A percentile compares a stretch with the other conserved stretches of the same genome.
phyloP scores from a whole-genome alignment of 2,888 invertebrate species.

The Embidobia sp. region DNA sequence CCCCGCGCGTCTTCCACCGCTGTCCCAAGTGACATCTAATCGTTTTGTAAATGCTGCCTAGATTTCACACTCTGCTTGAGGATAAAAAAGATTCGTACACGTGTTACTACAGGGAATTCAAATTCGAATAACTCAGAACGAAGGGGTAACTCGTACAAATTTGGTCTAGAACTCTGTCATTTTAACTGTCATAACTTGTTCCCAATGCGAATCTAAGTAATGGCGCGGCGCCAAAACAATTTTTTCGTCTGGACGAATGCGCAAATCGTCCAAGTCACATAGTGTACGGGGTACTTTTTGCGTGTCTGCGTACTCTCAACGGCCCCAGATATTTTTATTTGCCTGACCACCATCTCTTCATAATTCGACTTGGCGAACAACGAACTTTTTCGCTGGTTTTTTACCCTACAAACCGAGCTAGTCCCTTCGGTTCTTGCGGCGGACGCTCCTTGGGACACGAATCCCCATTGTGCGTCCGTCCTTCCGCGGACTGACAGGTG shows the following conservation, averaged over 20 bases:
- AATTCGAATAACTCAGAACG: no score
- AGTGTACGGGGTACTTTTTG: slow-evolving; percentile 46
- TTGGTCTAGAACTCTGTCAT: no score
- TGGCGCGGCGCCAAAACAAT: slow-evolving; percentile 51
- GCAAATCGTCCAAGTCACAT: slow-evolving; percentile 49
- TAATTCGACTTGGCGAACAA: slow-evolving; percentile 72
- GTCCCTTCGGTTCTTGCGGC: slow-evolving; percentile 67
- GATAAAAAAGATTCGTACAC: no score
- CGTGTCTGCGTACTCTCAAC: slow-evolving; percentile 49
- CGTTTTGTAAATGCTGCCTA: slow-evolving; percentile 69
- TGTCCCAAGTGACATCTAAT: slow-evolving; percentile 70
- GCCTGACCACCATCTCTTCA: slow-evolving; percentile 68
- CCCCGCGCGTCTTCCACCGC: no score
- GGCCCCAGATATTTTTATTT: slow-evolving; percentile 71
- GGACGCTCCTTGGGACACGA: slow-evolving; percentile 67
- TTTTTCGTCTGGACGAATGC: slow-evolving; percentile 46
- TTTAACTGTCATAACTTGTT: no score
- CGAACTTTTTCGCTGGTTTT: slow-evolving; percentile 68
- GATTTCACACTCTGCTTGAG: slow-evolving; percentile 40
- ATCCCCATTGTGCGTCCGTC: slow-evolving; percentile 73
- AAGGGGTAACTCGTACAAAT: no score
- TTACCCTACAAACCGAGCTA: slow-evolving; percentile 54
- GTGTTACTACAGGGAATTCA: no score
- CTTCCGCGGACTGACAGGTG: slow-evolving; percentile 73
- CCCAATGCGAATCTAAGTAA: slow-evolving; percentile 9